Conservation (phyloP, 2,113 vertebrate genomes). For the Gila orcuttii region DNA sequence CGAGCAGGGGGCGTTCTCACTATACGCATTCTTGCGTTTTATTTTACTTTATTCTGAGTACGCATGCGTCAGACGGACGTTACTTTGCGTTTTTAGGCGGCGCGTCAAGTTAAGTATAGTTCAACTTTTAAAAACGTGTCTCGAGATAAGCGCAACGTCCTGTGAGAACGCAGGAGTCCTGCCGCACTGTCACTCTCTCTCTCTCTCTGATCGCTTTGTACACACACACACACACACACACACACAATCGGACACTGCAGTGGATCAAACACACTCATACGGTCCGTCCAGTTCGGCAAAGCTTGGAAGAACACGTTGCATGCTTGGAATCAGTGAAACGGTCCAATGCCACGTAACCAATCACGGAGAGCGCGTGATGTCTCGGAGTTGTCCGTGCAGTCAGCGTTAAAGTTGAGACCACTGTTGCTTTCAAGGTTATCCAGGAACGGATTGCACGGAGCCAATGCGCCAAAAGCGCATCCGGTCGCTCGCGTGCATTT, state of each 20-base stretch:
- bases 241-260: conserved; percentile 61
- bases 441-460: not conserved
- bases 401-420: conserved; percentile 55
- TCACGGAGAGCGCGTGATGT: not conserved
- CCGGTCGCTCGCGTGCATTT: not conserved
- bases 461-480: conserved; percentile 1
- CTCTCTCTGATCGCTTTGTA: conserved; percentile 1
- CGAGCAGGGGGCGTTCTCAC: not conserved
- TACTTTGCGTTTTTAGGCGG: conserved; percentile 11
- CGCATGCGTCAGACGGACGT: not conserved
- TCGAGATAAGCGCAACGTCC: not conserved
- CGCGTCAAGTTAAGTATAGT: conserved; percentile 27
- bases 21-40: not conserved
- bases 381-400: not conserved
- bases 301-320: conserved; percentile 1
- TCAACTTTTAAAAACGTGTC: not conserved
- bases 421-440: conserved; percentile 65
- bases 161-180: conserved; percentile 59
- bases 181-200: conserved; percentile 61
- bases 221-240: conserved; percentile 47
- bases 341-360: conserved; percentile 38
- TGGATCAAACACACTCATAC: conserved; percentile 41
- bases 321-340: not conserved
- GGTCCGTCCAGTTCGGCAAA: conserved; percentile 17
- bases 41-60: not conserved